phyloP scores from a whole-genome alignment of 2,113 vertebrate genomes.

The Pavo muticus region DNA sequence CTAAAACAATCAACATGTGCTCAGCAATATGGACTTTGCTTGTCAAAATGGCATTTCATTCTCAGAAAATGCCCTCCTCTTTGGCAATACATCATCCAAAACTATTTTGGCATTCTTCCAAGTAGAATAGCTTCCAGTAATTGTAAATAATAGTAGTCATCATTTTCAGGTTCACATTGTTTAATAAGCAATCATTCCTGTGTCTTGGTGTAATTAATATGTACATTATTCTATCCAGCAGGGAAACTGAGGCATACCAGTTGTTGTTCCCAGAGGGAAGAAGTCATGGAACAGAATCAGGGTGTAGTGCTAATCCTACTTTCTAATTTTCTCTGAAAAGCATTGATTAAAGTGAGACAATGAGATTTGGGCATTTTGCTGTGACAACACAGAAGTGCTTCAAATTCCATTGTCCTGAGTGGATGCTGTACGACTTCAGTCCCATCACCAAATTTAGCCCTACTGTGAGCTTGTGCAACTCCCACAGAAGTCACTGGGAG shows the following conservation, averaged over 20 bases:
- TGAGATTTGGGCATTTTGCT: slow-evolving; percentile 53
- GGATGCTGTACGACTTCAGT: slow-evolving; percentile 51
- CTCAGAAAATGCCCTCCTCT: neutral
- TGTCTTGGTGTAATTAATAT: accelerated
- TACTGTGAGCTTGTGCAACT: slow-evolving; percentile 57
- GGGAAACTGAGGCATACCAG: slow-evolving; percentile 42
- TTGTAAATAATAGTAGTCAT: neutral
- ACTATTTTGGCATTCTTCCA: neutral
- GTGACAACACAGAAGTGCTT: slow-evolving; percentile 71
- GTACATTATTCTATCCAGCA: neutral
- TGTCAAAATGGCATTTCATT: neutral
- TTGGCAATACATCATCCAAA: neutral
- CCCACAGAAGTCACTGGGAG: slow-evolving; percentile 60
- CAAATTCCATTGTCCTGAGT: slow-evolving; percentile 73
- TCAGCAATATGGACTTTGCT: neutral
- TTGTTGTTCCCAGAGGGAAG: neutral
- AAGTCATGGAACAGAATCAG: neutral
- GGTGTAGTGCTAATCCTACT: neutral
- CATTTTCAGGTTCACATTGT: neutral
- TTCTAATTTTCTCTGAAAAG: slow-evolving; percentile 12
- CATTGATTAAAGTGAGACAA: slow-evolving; percentile 68
- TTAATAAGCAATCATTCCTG: neutral
- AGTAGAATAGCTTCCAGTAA: neutral
- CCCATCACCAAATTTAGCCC: slow-evolving; percentile 67
- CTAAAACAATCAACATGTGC: neutral